A percentile compares a stretch with the other conserved stretches of the same genome.
Evolutionary conservation across 2,888 invertebrate genomes (phyloP).

Genomic region (Odontocolon sp.): DNA sequence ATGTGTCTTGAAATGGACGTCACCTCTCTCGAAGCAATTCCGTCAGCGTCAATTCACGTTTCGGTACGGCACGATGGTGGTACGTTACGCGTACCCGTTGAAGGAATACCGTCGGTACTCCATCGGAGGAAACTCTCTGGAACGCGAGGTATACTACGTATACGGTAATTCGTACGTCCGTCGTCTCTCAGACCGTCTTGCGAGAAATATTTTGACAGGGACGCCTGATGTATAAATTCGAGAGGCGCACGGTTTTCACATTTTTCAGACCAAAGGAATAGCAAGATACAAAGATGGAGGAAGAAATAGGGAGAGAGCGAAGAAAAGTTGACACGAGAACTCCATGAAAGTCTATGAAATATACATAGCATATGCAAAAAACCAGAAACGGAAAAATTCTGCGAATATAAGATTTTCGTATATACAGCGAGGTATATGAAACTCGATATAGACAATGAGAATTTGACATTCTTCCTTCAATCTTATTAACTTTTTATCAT

Average conservation of each 20-base stretch:
- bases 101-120: neutral
- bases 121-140: neutral
- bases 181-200: constrained; percentile 19
- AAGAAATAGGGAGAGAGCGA: neutral
- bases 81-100: neutral
- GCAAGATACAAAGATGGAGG: neutral
- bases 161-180: constrained; percentile 36
- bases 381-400: constrained; percentile 15
- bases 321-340: constrained; percentile 26
- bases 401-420: constrained; percentile 2
- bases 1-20: constrained; percentile 9
- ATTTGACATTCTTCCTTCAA: neutral
- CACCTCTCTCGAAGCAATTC: constrained; percentile 41
- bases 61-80: constrained; percentile 12
- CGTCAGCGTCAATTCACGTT: constrained; percentile 45
- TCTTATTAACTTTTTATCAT: no score
- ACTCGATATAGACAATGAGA: no score
- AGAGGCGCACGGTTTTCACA: constrained; percentile 9
- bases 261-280: constrained; percentile 13
- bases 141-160: constrained; percentile 8
- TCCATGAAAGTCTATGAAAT: constrained; percentile 55
- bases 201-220: constrained; percentile 41
- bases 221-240: constrained; percentile 35
- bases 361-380: constrained; percentile 43
- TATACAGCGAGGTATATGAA: constrained; percentile 1